phyloP scores from a whole-genome alignment of 2,888 invertebrate species.

The Branchinecta sandiegonensis region DNA sequence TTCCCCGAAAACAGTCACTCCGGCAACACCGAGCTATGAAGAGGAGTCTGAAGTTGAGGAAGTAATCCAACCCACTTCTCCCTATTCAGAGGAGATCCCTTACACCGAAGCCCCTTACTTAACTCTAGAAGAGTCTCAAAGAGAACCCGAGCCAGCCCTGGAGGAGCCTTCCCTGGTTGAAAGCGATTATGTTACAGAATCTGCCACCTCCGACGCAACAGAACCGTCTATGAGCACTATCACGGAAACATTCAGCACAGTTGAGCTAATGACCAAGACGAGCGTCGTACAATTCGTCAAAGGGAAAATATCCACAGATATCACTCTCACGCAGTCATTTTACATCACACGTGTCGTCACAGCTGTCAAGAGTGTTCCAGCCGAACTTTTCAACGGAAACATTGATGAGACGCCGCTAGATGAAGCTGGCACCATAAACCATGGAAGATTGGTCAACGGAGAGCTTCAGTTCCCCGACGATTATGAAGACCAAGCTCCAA shows the following conservation, averaged over 20 bases:
- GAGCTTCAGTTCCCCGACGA: slow-evolving; percentile 57
- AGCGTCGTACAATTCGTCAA: slow-evolving; percentile 53
- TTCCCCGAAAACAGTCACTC: slow-evolving; percentile 28
- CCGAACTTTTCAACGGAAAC: slow-evolving; percentile 67
- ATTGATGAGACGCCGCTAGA: slow-evolving; percentile 72
- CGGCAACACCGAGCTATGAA: slow-evolving; percentile 26
- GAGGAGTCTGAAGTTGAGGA: slow-evolving; percentile 25
- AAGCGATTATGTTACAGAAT: slow-evolving; percentile 54
- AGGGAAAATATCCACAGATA: slow-evolving; percentile 14
- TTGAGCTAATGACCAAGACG: slow-evolving; percentile 72
- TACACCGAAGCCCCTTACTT: neutral
- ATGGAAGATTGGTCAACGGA: slow-evolving; percentile 38
- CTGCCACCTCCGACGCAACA: slow-evolving; percentile 57
- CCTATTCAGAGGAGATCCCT: slow-evolving; percentile 62
- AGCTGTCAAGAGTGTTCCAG: slow-evolving; percentile 73
- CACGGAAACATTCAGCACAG: slow-evolving; percentile 81
- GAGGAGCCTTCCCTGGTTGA: slow-evolving; percentile 9
- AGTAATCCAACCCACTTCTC: slow-evolving; percentile 35
- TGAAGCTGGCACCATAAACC: slow-evolving; percentile 73
- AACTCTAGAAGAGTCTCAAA: neutral
- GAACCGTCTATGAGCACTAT: slow-evolving; percentile 68
- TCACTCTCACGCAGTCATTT: slow-evolving; percentile 78
- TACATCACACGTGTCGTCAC: slow-evolving; percentile 71
- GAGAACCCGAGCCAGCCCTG: neutral
- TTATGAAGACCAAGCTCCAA: slow-evolving; percentile 36